Percentiles rank a stretch among this genome's conserved stretches.
Evolutionary conservation across 2,888 invertebrate genomes (phyloP).

Genomic region (Scrobipalpa atriplicella): DNA sequence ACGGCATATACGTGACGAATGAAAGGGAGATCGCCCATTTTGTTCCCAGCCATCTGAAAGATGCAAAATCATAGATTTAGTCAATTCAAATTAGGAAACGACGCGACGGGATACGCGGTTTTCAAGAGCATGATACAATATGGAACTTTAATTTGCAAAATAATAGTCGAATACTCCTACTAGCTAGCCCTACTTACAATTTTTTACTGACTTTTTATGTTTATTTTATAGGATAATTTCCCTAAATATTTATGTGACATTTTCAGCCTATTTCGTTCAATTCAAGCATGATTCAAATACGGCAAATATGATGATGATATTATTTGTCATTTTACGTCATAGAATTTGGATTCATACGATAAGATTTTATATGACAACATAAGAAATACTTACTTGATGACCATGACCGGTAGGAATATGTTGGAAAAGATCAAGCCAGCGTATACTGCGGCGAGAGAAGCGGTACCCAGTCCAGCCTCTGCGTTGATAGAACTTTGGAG

Average conservation of each 20-base stretch:
- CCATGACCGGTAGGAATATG: constrained; percentile 72
- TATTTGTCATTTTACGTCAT: too few relatives aligned
- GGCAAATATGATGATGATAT: too few relatives aligned
- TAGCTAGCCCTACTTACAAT: too few relatives aligned
- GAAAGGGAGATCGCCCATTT: constrained; percentile 86
- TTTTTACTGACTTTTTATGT: too few relatives aligned
- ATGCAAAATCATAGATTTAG: constrained; percentile 30
- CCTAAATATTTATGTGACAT: too few relatives aligned
- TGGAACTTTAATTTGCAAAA: too few relatives aligned
- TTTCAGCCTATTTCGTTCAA: too few relatives aligned
- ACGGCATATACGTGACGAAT: constrained; percentile 85
- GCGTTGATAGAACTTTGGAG: constrained; percentile 80
- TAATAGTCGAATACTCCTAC: too few relatives aligned
- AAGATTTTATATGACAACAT: background rate
- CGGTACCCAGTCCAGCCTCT: constrained; percentile 75
- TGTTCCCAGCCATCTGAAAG: constrained; percentile 83
- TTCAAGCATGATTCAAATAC: too few relatives aligned
- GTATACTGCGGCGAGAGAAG: constrained; percentile 77
- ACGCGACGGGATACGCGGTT: background rate
- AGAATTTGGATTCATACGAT: too few relatives aligned
- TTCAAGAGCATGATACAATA: too few relatives aligned
- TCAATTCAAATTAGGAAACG: background rate
- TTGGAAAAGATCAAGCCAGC: constrained; percentile 78
- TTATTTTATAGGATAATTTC: too few relatives aligned
- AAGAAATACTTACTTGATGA: constrained; percentile 69